These are phyloP conservation scores for Aplysina aerophoba DNA, from an alignment of 37 sponge, comb jelly and placozoan genomes.

Conservation along the genomic window DNA sequence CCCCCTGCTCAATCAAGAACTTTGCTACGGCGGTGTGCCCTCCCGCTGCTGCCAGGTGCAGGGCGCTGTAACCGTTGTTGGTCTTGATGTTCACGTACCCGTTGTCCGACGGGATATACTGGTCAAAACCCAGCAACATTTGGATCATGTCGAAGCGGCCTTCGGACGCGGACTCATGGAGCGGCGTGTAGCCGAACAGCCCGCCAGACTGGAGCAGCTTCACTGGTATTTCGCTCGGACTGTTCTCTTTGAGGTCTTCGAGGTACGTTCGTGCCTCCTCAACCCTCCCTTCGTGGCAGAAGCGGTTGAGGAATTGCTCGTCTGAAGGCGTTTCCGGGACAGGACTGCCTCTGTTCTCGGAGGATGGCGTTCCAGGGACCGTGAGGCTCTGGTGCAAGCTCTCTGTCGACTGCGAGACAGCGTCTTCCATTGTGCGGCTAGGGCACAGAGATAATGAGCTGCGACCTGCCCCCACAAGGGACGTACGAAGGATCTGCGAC, in stretches of 20 bases:
- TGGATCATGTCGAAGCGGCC: slow-evolving; percentile 66
- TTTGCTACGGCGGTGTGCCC: slow-evolving; percentile 29
- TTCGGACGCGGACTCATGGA: slow-evolving; percentile 75
- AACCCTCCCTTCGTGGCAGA: not conserved
- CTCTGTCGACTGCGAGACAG: too few species aligned
- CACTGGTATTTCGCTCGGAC: not conserved
- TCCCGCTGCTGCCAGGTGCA: slow-evolving; percentile 48
- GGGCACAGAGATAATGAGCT: too few species aligned
- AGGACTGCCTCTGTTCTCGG: too few species aligned
- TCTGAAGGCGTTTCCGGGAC: not conserved
- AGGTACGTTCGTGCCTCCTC: slow-evolving; percentile 2
- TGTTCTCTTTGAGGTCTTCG: not conserved
- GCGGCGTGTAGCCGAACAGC: slow-evolving; percentile 89
- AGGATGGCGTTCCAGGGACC: too few species aligned
- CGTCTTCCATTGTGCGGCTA: too few species aligned
- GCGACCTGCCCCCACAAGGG: too few species aligned
- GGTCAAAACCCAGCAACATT: slow-evolving; percentile 42
- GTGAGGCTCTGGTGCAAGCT: too few species aligned
- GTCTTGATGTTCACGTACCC: slow-evolving; percentile 71
- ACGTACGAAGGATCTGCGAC: too few species aligned
- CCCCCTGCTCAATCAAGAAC: slow-evolving; percentile 22
- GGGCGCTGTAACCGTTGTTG: slow-evolving; percentile 66
- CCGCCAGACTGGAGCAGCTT: slow-evolving; percentile 69
- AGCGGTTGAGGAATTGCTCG: slow-evolving; percentile 25
- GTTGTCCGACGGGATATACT: not conserved